Evolutionary conservation across 2,888 invertebrate species (phyloP), one percentile per base, ranked within the genome.

Genomic region (Pseudeuparius sepicola): DNA sequence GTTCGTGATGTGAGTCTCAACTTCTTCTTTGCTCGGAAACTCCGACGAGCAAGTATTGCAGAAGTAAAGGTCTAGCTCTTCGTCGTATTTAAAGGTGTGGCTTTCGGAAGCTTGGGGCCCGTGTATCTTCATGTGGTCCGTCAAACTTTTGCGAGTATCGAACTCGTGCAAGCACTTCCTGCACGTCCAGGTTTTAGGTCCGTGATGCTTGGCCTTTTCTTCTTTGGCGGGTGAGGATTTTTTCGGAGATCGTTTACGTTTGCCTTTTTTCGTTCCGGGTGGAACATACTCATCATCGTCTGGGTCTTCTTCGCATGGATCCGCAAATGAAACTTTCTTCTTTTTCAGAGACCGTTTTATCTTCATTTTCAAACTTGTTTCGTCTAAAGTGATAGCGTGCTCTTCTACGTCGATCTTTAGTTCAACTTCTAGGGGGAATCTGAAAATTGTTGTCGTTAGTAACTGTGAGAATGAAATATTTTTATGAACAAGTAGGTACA

Each of bases 1-100:
- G 34, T 50, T 52, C 2, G 40, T 39, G 3, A 54, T 47, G 27
- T 56, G 55, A n/a, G 45, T 38, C 37, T 50, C 49, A 2, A 50
- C 53, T 35, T 55, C 54, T 13, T 45, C 37, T 39, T 53, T 39
- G 7, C 47, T 46, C 39, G 51, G 52, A 37, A 46, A 56, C 34
- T 56, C 54, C 1, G 50, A 50, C 6, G 50, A 51, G 33, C 56
- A 56, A 13, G 52, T 51, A 30, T 45, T 49, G 34, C 56, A 56
- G 5, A 44, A 46, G 39, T 51, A 56, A 7, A 52, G 30, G 10
- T 55, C 52, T 25, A 47, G 45, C n/a, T 41, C 44, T 12, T 50
- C 47, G 36, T 59, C 55, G 41, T 50, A 53, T 26, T 50, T 55
- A 37, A 53, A 59, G 4, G 48, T 50, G 20, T 47, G 48, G 6